Base-by-base conservation (phyloP, 1,140 invertebrate species). In the Pogonus chalceus region DNA sequence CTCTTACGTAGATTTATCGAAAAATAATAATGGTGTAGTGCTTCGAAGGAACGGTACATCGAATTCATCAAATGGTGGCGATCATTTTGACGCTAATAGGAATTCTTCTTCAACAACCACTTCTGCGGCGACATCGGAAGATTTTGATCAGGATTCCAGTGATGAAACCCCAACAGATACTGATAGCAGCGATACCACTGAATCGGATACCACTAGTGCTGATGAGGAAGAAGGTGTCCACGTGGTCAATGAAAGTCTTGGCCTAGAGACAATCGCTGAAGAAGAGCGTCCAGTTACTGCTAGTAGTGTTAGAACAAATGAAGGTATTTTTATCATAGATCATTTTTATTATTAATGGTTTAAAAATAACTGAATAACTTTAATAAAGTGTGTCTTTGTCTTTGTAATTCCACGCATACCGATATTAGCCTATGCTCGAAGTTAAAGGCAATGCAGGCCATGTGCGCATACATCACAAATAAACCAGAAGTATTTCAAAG, bases 221-320 rank as follows among this genome's bases (percentile, higher is more conserved):
- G 37, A 43, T 18, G n/a, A n/a, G n/a, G 37, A 43, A 43, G 37
- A 18, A 9, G 3, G 37, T 4, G 37, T 43, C 3, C 62, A 64
- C 49, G 54, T 62, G 26, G 58, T 67, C 20, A 57, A 62, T 23
- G 37, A 59, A 23, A 26, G 10, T 1, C n/a, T 58, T 23, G 66
- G 65, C 20, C 53, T 70, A 49, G 63, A 62, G 18, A 70, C 68
- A 14, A 70, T 70, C 46, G 60, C 68, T 7, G 68, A 70, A 52
- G 68, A 70, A 52, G 68, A 70, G 55, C 63, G 65, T 26, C 52
- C 62, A 49, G 52, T 56, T 24, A 64, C 63, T n/a, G 47, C 53
- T 1, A 64, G 60, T 50, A 67, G 65, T 51, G 56, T 55, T 20
- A 23, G 55, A 26, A 60, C 60, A 2, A 63, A 53, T 21, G 54